Conservation (phyloP, 2,888 invertebrate genomes). For the Sinodicranocentrus sp. region DNA sequence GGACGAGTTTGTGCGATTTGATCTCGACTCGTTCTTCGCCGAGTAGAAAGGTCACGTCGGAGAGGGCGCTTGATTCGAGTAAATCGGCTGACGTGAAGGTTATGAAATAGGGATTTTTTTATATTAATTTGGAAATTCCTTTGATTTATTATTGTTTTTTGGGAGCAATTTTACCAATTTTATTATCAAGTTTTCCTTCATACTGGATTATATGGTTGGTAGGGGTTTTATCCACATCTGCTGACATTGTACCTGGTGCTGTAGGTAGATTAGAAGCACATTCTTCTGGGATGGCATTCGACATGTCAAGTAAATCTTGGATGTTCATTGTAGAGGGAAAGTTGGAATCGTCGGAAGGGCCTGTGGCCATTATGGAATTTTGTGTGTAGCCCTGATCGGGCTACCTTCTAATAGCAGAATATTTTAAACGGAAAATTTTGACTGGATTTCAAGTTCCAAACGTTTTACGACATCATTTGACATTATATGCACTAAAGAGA, state of each 20-base stretch:
- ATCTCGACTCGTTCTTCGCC: conserved; percentile 53
- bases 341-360: conserved; percentile 27
- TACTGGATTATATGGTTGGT: background rate
- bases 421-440: too few species aligned
- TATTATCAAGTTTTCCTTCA: conserved; percentile 46
- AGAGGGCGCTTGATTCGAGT: conserved; percentile 45
- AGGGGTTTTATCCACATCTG: background rate
- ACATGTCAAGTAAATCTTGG: conserved; percentile 55
- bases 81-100: conserved; percentile 6
- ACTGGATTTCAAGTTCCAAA: background rate
- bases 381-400: background rate
- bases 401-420: background rate
- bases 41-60: conserved; percentile 67
- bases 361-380: background rate
- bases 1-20: conserved; percentile 70
- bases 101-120: background rate
- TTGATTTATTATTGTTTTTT: background rate
- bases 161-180: conserved; percentile 53
- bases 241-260: background rate
- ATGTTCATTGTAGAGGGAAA: conserved; percentile 61
- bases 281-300: conserved; percentile 30
- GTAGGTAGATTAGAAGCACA: conserved; percentile 33
- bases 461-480: background rate
- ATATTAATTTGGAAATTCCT: background rate
- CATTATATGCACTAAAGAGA: too few species aligned